A percentile compares a stretch with the other conserved stretches of the same genome.
Conservation (phyloP, 2,113 vertebrate genomes). For the Nothobranchius furzeri region DNA sequence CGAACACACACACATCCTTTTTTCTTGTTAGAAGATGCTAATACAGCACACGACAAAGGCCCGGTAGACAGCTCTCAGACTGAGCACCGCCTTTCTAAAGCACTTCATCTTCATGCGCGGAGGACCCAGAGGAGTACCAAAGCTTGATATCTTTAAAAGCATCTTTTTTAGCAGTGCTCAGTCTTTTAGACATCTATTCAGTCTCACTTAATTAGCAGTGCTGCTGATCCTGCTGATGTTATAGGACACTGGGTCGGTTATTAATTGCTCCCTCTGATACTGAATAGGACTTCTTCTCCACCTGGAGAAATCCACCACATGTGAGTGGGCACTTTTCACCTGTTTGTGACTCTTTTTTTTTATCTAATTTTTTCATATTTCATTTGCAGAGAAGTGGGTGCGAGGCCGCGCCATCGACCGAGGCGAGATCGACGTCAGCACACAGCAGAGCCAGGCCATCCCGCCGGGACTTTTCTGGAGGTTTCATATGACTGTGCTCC, state of each 20-base stretch:
- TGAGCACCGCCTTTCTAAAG: conserved; percentile 64
- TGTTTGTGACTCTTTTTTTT: not conserved
- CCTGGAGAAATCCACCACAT: conserved; percentile 33
- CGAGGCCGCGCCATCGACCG: conserved; percentile 92
- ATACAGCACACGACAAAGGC: conserved; percentile 69
- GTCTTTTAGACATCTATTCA: conserved; percentile 56
- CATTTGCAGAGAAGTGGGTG: conserved; percentile 73
- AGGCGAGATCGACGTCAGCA: conserved; percentile 92
- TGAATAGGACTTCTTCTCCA: conserved; percentile 24
- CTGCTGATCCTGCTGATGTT: conserved; percentile 58
- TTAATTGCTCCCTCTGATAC: conserved; percentile 56
- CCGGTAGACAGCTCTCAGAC: conserved; percentile 56
- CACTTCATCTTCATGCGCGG: conserved; percentile 67
- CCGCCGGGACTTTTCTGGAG: conserved; percentile 97
- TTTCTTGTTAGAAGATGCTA: conserved; percentile 71
- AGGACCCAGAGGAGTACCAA: conserved; percentile 44
- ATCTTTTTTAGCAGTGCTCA: conserved; percentile 32
- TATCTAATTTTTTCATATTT: not conserved
- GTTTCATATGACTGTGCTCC: conserved; percentile 95
- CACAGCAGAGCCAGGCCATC: conserved; percentile 91
- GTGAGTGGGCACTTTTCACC: conserved; percentile 14
- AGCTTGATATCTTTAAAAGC: conserved; percentile 39
- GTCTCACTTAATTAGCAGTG: conserved; percentile 57
- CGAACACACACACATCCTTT: conserved; percentile 13
- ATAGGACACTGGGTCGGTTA: conserved; percentile 47